Evolutionary conservation across 2,888 invertebrate genomes (phyloP).

Genomic region (Erebia palarica): DNA sequence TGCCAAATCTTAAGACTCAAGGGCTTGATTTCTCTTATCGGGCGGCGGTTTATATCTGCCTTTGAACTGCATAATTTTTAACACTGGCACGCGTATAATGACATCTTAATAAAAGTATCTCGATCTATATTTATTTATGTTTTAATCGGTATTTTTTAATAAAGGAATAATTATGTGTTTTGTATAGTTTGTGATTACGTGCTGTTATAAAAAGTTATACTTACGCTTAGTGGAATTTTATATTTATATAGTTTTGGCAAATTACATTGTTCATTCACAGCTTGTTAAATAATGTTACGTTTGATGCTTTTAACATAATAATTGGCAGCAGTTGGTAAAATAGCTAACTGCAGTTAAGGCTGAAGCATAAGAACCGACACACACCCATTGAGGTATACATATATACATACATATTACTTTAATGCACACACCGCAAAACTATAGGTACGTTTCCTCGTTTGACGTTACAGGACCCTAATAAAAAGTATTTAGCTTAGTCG

Average conservation of each 20-base stretch:
- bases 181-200: too few species aligned
- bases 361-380: too few species aligned
- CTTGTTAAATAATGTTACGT: too few species aligned
- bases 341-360: too few species aligned
- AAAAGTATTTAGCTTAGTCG: not conserved
- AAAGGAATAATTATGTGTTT: not conserved
- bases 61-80: slow-evolving; percentile 27
- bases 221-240: too few species aligned
- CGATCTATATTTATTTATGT: slow-evolving; percentile 27
- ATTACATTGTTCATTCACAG: too few species aligned
- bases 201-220: too few species aligned
- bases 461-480: not conserved
- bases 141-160: slow-evolving; percentile 4
- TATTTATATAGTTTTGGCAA: too few species aligned
- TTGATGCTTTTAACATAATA: too few species aligned
- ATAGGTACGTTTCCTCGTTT: not conserved
- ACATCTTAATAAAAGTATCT: slow-evolving; percentile 29
- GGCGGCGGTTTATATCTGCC: slow-evolving; percentile 45
- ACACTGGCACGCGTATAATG: slow-evolving; percentile 22
- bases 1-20: slow-evolving; percentile 72
- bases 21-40: slow-evolving; percentile 58
- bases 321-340: too few species aligned
- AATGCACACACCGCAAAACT: not conserved
- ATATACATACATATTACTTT: too few species aligned
- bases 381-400: too few species aligned